These are phyloP conservation scores for Biston betularia DNA, from an alignment of 2,888 invertebrate species.

Conservation along the genomic window DNA sequence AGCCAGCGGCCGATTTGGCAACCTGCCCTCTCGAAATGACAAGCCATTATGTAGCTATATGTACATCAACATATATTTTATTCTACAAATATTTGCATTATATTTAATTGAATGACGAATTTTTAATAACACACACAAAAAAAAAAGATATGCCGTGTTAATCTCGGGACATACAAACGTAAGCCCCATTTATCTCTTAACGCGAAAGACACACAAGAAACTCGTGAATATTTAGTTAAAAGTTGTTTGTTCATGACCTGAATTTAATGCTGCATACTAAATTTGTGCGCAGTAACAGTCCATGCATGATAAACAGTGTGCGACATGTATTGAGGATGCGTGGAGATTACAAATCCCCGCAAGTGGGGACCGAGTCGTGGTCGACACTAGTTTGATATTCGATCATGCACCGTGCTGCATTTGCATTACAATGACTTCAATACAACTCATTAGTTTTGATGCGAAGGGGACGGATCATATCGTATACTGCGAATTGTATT, in stretches of 20 bases:
- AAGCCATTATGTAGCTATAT: slow-evolving; percentile 40
- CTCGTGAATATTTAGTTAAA: slow-evolving; percentile 67
- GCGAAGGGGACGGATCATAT: not conserved
- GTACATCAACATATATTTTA: slow-evolving; percentile 33
- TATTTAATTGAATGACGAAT: slow-evolving; percentile 20
- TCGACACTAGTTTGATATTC: slow-evolving; percentile 16
- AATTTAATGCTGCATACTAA: slow-evolving; percentile 70
- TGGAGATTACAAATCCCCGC: slow-evolving; percentile 43
- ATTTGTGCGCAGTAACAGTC: slow-evolving; percentile 59
- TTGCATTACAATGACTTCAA: slow-evolving; percentile 18
- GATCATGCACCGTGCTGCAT: slow-evolving; percentile 18
- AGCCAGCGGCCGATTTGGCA: slow-evolving; percentile 44
- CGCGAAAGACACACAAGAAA: slow-evolving; percentile 44
- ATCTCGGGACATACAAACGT: slow-evolving; percentile 32
- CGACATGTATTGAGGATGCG: slow-evolving; percentile 44
- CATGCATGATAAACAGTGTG: slow-evolving; percentile 61
- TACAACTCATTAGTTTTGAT: slow-evolving; percentile 25
- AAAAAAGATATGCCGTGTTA: slow-evolving; percentile 32
- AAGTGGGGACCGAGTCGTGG: slow-evolving; percentile 20
- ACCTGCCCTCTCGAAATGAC: slow-evolving; percentile 41
- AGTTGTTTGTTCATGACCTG: slow-evolving; percentile 75
- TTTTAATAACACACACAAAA: slow-evolving; percentile 14
- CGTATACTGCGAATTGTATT: slow-evolving; percentile 3
- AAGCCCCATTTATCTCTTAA: slow-evolving; percentile 36
- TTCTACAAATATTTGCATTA: slow-evolving; percentile 31